Base-by-base conservation (phyloP, 2,797 vertebrate genomes). In the Triplophysa bombifrons region DNA sequence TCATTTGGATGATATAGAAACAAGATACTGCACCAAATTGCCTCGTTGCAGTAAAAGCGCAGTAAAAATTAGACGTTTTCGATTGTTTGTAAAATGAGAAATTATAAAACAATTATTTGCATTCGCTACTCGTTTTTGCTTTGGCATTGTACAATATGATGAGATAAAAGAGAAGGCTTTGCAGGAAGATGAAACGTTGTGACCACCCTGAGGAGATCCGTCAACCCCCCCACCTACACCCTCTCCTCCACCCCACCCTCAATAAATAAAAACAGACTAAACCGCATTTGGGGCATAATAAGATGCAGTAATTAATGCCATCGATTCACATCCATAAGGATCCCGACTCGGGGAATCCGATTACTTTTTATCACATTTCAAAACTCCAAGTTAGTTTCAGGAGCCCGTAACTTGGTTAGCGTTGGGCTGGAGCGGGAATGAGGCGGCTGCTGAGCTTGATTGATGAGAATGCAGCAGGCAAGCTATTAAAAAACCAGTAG, bases 261-360 rank as follows among this genome's bases (percentile, higher is more conserved):
- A 95, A 96, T 95, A 94, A 97, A 97, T 95, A 95, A 95, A 94
- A 93, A 95, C 94, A 88, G 90, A 90, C 86, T 85, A 95, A 96
- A 95, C 91, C 88, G 89, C 93, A 95, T 96, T 95, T 96, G 93
- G 86, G 91, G 88, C 89, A 95, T 96, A 96, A 97, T 96, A 94
- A 95, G 93, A 94, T 95, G 94, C 94, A 92, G 94, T 96, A 98
- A 98, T 98, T 98, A 97, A 96, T 96, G 94, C 94, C 95, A 98
- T 97, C 93, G 95, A 96, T 97, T 97, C 96, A 95, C 94, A 93
- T 92, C 94, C 92, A 93, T 95, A 95, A 94, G 94, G 94, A 94
- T 95, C 90, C 92, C 93, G 93, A 95, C 92, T 95, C 88, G 84
- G 91, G 89, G 91, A 96, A 98, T 97, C 91, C 77, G 95, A 97